phyloP scores from a whole-genome alignment of 64 coral and sea anemone genomes.

The Astreopora myriophthalma region DNA sequence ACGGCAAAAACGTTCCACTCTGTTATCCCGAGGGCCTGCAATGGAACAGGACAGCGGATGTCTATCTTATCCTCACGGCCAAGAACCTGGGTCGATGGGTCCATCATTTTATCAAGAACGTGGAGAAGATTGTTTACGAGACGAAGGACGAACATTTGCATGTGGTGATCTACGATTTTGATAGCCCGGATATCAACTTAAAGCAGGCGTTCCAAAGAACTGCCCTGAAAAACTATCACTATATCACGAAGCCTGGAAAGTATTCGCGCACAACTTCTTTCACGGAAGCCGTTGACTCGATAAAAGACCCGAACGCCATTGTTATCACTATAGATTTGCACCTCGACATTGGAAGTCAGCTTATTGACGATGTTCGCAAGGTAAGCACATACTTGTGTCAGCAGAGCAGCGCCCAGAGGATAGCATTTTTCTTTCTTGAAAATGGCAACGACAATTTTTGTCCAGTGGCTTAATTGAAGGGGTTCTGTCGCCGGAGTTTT shows the following conservation, averaged over 20 bases:
- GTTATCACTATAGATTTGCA: conserved; percentile 34
- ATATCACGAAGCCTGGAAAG: not conserved
- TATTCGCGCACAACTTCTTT: not conserved
- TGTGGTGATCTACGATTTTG: conserved; percentile 8
- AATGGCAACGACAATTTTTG: no score
- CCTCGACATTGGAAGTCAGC: conserved; percentile 31
- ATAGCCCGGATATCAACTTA: conserved; percentile 24
- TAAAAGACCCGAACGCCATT: conserved; percentile 44
- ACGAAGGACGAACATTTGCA: conserved; percentile 33
- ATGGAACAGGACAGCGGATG: conserved; percentile 35
- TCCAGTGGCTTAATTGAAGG: no score
- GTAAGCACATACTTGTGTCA: not conserved
- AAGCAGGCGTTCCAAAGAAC: not conserved
- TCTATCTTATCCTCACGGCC: conserved; percentile 29
- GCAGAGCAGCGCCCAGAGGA: no score
- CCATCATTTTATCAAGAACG: conserved; percentile 51
- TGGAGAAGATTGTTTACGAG: conserved; percentile 16
- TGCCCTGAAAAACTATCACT: not conserved
- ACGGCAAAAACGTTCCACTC: not conserved
- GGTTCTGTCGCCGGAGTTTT: no score
- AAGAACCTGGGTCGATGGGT: conserved; percentile 44
- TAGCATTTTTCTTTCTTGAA: no score
- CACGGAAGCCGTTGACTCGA: not conserved
- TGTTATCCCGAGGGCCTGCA: conserved; percentile 27
- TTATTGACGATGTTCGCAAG: conserved; percentile 56